Percentiles rank a stretch among this genome's conserved stretches.
These are phyloP conservation scores for Mnemiopsis leidyi DNA, from an alignment of 37 sponge, comb jelly and placozoan species.

Conservation along the genomic window DNA sequence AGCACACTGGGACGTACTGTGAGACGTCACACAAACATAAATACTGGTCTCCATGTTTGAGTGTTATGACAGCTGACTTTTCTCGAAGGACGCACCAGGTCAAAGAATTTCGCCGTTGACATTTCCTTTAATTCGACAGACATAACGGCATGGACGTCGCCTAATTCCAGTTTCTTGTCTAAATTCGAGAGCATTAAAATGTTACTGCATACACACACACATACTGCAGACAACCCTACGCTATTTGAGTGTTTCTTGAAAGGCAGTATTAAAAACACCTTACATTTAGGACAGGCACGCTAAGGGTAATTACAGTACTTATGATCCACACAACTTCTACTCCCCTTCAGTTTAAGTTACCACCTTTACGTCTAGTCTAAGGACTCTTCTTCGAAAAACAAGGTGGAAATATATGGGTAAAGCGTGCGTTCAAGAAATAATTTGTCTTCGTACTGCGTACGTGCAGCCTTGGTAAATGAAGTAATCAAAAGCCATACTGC, in stretches of 20 bases:
- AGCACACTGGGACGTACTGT: too few relatives aligned
- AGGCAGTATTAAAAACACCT: neutral
- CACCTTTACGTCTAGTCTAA: neutral
- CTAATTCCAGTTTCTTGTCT: neutral
- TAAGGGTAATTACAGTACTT: neutral
- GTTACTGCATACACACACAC: neutral
- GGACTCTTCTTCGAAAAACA: neutral
- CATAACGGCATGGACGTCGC: neutral
- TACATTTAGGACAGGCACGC: neutral
- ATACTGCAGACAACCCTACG: neutral
- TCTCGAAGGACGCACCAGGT: too few relatives aligned
- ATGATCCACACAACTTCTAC: neutral
- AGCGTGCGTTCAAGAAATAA: too few relatives aligned
- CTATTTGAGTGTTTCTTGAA: neutral
- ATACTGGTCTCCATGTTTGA: too few relatives aligned
- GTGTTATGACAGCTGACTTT: too few relatives aligned
- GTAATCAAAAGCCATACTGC: too few relatives aligned
- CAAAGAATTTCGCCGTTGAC: neutral
- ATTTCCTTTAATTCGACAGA: neutral
- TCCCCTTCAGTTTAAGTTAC: neutral
- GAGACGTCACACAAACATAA: too few relatives aligned
- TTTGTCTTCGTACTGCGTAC: too few relatives aligned
- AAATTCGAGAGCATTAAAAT: neutral
- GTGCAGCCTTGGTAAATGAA: too few relatives aligned
- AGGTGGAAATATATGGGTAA: too few relatives aligned